Conservation (phyloP, 2,888 invertebrate genomes). For the Leptothorax acervorum region DNA sequence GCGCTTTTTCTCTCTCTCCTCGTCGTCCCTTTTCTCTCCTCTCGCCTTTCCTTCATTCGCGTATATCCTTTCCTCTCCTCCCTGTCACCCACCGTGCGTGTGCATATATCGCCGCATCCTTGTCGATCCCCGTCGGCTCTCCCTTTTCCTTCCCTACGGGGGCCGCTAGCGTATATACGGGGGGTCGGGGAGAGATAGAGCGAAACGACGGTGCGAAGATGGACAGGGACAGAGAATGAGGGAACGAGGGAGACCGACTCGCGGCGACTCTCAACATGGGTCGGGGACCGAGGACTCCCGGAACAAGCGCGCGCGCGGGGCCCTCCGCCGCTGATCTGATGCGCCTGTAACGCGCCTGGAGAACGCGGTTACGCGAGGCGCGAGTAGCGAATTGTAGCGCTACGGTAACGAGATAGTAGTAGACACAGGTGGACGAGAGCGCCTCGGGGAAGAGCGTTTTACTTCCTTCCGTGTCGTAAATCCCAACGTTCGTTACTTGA, state of each 20-base stretch:
- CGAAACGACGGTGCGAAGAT: neutral
- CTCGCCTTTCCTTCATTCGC: constrained; percentile 36
- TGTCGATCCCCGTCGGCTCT: constrained; percentile 27
- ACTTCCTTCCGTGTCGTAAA: constrained; percentile 31
- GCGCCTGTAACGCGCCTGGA: constrained; percentile 11
- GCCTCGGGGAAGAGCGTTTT: neutral
- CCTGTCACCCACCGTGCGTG: neutral
- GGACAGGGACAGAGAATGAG: constrained; percentile 13
- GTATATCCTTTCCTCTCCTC: constrained; percentile 16
- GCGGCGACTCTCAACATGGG: constrained; percentile 48
- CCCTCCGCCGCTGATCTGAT: constrained; percentile 4
- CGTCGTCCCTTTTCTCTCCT: constrained; percentile 55
- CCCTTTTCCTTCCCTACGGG: constrained; percentile 42
- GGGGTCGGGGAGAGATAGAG: neutral
- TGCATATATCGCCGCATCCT: constrained; percentile 15
- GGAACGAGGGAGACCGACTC: constrained; percentile 15
- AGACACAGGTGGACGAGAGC: neutral
- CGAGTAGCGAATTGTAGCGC: constrained; percentile 22
- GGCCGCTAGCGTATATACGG: neutral
- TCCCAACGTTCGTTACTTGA: neutral
- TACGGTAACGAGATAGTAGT: constrained; percentile 19
- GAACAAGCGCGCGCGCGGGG: constrained; percentile 28
- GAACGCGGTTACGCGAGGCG: constrained; percentile 56
- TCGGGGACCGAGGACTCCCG: constrained; percentile 61
- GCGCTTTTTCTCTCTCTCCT: constrained; percentile 14